A percentile compares a stretch with the other conserved stretches of the same genome.
Conservation (phyloP, 2,113 vertebrate species). For the Pristiophorus japonicus region DNA sequence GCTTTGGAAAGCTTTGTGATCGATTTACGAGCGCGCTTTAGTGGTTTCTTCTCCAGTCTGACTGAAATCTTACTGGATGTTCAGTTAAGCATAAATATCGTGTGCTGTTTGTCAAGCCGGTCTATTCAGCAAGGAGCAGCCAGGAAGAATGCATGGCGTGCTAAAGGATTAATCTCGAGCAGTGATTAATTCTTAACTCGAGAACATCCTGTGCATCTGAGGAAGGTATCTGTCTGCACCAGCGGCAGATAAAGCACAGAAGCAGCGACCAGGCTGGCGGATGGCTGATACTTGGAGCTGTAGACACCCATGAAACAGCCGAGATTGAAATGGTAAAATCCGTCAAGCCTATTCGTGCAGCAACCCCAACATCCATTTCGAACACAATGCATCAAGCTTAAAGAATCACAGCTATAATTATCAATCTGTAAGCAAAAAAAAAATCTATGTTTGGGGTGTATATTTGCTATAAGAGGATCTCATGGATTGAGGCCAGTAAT, state of each 20-base stretch:
- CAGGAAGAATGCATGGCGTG: background rate
- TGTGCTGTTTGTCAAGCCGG: no score
- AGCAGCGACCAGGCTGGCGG: background rate
- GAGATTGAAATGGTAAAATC: background rate
- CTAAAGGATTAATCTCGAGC: background rate
- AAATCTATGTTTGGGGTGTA: background rate
- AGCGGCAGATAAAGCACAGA: background rate
- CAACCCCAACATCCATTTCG: background rate
- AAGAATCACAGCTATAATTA: background rate
- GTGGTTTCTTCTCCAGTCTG: background rate
- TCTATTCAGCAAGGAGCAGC: background rate
- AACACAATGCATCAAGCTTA: background rate
- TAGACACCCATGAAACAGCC: background rate
- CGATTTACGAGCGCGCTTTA: no score
- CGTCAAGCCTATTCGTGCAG: background rate
- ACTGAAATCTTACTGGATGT: background rate
- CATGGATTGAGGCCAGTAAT: background rate
- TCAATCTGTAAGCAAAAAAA: no score
- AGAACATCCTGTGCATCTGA: conserved; percentile 5
- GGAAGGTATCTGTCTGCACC: background rate
- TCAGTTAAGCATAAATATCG: background rate
- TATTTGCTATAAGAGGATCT: background rate
- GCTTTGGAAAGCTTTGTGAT: background rate
- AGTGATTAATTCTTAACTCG: conserved; percentile 26
- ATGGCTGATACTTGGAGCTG: background rate